Evolutionary conservation across 2,113 vertebrate genomes (phyloP).

Genomic region (Brachyhypopomus gauderio): DNA sequence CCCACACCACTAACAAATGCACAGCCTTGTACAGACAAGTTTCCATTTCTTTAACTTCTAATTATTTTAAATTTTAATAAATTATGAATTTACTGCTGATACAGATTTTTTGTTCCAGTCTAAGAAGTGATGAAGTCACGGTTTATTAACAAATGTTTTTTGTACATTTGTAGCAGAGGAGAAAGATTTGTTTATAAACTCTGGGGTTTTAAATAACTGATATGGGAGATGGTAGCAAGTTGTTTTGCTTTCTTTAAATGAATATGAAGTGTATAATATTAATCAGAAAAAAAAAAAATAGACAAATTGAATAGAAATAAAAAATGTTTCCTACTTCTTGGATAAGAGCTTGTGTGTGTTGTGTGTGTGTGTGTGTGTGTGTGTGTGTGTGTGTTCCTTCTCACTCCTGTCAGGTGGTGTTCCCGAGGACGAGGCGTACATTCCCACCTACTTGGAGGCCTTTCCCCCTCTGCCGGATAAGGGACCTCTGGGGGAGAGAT

Average conservation of each 20-base stretch:
- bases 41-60: neutral
- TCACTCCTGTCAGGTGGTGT: constrained; percentile 69
- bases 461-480: constrained; percentile 80
- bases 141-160: neutral
- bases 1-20: neutral
- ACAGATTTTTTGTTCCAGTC: neutral
- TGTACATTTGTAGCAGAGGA: too few relatives aligned
- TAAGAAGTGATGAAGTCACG: neutral
- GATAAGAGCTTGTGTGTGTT: too few relatives aligned
- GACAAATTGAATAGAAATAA: neutral
- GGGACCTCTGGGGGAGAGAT: constrained; percentile 71
- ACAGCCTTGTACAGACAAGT: neutral
- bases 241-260: too few relatives aligned
- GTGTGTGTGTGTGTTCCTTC: neutral
- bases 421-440: constrained; percentile 77
- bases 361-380: neutral
- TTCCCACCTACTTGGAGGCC: constrained; percentile 78
- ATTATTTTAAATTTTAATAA: neutral
- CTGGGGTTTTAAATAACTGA: too few relatives aligned
- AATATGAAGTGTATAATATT: too few relatives aligned
- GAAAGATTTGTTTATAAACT: too few relatives aligned
- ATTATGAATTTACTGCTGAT: neutral
- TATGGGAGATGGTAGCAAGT: too few relatives aligned
- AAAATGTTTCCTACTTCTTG: too few relatives aligned
- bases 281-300: too few relatives aligned